A percentile compares a stretch with the other conserved stretches of the same genome.
phyloP scores from a whole-genome alignment of 2,888 invertebrate species.

The Parelbella ahira region DNA sequence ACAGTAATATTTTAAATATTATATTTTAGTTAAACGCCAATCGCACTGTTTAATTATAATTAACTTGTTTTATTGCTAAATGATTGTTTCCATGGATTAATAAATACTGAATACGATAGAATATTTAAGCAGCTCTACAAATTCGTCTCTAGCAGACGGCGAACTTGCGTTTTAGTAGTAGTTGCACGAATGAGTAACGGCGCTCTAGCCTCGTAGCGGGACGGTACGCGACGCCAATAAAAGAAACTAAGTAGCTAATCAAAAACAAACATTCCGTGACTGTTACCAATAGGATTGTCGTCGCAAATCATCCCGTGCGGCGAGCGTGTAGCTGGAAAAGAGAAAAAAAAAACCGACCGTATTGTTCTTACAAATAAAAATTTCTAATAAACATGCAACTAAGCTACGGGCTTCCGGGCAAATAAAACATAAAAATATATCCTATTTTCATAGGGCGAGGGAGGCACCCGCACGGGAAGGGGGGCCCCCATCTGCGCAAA shows the following conservation, averaged over 20 bases:
- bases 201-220: background rate
- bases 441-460: slow-evolving; percentile 80
- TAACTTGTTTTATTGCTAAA: no score
- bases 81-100: no score
- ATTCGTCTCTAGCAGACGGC: no score
- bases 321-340: slow-evolving; percentile 30
- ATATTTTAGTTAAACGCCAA: no score
- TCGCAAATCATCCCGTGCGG: slow-evolving; percentile 56
- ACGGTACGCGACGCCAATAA: slow-evolving; percentile 17
- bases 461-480: slow-evolving; percentile 42
- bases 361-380: slow-evolving; percentile 79
- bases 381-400: slow-evolving; percentile 81
- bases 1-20: no score
- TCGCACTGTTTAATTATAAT: no score
- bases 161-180: slow-evolving; percentile 5
- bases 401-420: slow-evolving; percentile 78
- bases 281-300: slow-evolving; percentile 51
- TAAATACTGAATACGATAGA: no score
- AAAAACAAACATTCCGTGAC: slow-evolving; percentile 65
- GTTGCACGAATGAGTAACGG: slow-evolving; percentile 15
- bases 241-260: slow-evolving; percentile 36
- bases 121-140: no score
- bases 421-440: slow-evolving; percentile 82
- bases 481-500: slow-evolving; percentile 72
- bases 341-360: slow-evolving; percentile 54